Base-by-base conservation (phyloP, 2,888 invertebrate genomes). In the Enchytraeus crypticus region DNA sequence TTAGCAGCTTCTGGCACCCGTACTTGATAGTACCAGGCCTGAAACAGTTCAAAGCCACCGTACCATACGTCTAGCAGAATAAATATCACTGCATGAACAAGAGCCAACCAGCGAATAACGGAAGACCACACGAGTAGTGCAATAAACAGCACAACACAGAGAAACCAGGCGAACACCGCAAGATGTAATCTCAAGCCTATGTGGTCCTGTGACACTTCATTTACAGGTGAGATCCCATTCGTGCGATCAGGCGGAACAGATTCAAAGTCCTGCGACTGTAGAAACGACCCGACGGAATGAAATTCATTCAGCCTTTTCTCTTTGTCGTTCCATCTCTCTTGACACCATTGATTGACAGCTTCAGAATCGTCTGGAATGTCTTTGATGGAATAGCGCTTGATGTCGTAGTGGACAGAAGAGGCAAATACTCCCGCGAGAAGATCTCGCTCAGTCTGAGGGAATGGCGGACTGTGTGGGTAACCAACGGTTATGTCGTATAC, bases 401-500 rank as follows among this genome's bases (percentile, higher is more conserved):
- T 84, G 78, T 87, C 84, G 74, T 90, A 87, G 75, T 88, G 87
- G 14, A 90, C 87, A 73, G 87, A 84, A 64, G 82, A 83, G 0
- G 91, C 90, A 71, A 88, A 84, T 60, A 82, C 82, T 8, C 90
- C 90, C 23, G 80, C 80, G 5, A 88, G 72, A 53, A 90, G 79
- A 71, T 88, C 86, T 27, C 83, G 75, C 77, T 92, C 90, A 27
- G 85, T 86, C 76, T 89, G 88, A 0, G 89, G 88, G 34, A 86
- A 79, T 18, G 84, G 84, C 3, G 46, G 46, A 66, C 84, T 84
- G n/a, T n/a, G n/a, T 4, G 89, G 89, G 78, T 91, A 92, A 0
- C 86, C 88, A n/a, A 92, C 83, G 0, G 90, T 89, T 66, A 90
- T 83, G 76, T 92, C 91, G 77, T 90, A 90, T n/a, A 92, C 82